These are phyloP conservation scores for Tricholauxania praeusta DNA, from an alignment of 2,888 invertebrate species.

Conservation along the genomic window DNA sequence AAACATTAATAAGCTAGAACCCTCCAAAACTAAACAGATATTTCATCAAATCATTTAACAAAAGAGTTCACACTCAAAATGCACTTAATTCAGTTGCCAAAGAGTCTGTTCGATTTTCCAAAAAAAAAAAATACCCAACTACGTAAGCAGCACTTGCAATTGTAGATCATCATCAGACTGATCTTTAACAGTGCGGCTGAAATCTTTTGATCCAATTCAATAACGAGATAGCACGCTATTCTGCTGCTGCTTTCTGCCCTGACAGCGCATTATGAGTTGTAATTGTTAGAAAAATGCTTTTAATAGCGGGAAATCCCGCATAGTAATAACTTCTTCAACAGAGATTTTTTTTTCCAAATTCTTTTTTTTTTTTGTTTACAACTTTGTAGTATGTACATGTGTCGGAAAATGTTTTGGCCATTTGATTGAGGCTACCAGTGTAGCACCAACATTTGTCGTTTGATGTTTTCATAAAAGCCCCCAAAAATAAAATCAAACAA, in stretches of 20 bases:
- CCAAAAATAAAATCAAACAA: slow-evolving; percentile 28
- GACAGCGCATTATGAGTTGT: slow-evolving; percentile 49
- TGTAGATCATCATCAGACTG: no score
- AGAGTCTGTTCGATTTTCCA: slow-evolving; percentile 60
- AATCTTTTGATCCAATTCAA: not conserved
- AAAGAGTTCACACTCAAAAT: slow-evolving; percentile 35
- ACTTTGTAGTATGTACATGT: not conserved
- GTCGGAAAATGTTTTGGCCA: slow-evolving; percentile 1
- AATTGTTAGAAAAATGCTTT: slow-evolving; percentile 55
- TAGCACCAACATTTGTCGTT: slow-evolving; percentile 53
- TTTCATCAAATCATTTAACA: not conserved
- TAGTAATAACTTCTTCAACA: slow-evolving; percentile 22
- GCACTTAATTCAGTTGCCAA: slow-evolving; percentile 63
- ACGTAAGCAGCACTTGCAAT: no score
- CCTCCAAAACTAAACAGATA: no score
- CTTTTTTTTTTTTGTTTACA: slow-evolving; percentile 5
- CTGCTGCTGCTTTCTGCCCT: not conserved
- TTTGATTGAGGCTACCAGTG: slow-evolving; percentile 8
- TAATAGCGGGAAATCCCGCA: slow-evolving; percentile 46
- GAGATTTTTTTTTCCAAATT: slow-evolving; percentile 9
- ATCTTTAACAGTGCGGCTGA: no score
- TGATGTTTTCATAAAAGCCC: slow-evolving; percentile 53
- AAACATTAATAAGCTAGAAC: no score
- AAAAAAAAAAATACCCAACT: slow-evolving; percentile 10
- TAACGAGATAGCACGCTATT: not conserved